These are phyloP conservation scores for Leptinotarsa haldemani DNA, from an alignment of 2,888 invertebrate species.

Conservation along the genomic window DNA sequence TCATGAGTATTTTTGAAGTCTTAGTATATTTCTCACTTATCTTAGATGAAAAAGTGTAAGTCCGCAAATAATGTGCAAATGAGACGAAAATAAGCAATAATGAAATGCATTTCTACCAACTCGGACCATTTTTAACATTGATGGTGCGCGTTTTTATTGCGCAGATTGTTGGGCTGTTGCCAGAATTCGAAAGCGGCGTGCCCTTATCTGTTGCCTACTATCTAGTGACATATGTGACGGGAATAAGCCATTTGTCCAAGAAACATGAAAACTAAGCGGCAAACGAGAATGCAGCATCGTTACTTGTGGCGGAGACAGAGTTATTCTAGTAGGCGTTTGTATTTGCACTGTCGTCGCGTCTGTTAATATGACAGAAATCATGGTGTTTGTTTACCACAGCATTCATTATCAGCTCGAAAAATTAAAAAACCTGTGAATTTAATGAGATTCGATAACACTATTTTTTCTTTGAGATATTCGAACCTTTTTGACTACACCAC, in stretches of 20 bases:
- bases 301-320: neutral
- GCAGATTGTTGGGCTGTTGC: constrained; percentile 12
- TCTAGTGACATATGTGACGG: constrained; percentile 28
- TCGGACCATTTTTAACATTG: constrained; percentile 20
- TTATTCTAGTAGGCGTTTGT: constrained; percentile 14
- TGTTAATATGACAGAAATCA: neutral
- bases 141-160: constrained; percentile 10
- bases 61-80: constrained; percentile 18
- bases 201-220: constrained; percentile 21
- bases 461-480: too few relatives aligned
- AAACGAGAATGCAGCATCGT: constrained; percentile 22
- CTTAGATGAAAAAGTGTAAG: neutral
- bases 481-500: too few relatives aligned
- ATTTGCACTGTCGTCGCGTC: constrained; percentile 5
- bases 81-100: constrained; percentile 13
- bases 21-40: constrained; percentile 2
- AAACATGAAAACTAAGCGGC: constrained; percentile 18
- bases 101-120: constrained; percentile 11
- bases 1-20: neutral
- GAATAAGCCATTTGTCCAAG: constrained; percentile 23
- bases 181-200: constrained; percentile 18
- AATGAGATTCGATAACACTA: neutral
- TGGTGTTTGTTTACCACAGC: neutral
- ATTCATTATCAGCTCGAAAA: constrained; percentile 5
- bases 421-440: neutral